Conservation (phyloP, 2,797 vertebrate genomes). For the Sternarchorhynchus goeldii region DNA sequence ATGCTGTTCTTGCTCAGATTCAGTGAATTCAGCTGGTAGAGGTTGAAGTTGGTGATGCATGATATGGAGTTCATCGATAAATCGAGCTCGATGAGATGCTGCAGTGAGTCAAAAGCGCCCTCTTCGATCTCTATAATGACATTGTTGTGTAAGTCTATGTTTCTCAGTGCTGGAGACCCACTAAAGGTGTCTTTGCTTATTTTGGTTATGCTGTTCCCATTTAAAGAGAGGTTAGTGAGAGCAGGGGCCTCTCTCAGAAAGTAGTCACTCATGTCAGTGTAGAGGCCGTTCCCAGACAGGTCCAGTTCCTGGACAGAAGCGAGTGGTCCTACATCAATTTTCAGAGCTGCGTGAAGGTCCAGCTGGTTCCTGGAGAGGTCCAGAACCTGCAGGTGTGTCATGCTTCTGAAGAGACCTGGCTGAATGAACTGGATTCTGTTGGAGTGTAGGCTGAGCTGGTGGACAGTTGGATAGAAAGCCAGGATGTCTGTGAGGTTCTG, state of each 20-base stretch:
- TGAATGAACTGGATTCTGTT: slow-evolving; percentile 88
- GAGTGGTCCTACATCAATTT: slow-evolving; percentile 76
- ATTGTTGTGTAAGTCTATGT: slow-evolving; percentile 88
- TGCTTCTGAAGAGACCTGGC: slow-evolving; percentile 78
- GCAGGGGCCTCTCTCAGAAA: slow-evolving; percentile 82
- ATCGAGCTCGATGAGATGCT: slow-evolving; percentile 82
- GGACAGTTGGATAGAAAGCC: slow-evolving; percentile 72
- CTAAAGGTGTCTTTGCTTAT: slow-evolving; percentile 79
- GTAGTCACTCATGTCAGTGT: slow-evolving; percentile 82
- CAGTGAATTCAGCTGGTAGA: slow-evolving; percentile 79
- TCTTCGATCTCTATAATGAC: slow-evolving; percentile 94
- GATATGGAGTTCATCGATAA: slow-evolving; percentile 94
- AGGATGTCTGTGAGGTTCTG: slow-evolving; percentile 78
- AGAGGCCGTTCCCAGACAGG: slow-evolving; percentile 88
- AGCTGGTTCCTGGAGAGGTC: slow-evolving; percentile 86
- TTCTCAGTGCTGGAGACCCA: slow-evolving; percentile 72
- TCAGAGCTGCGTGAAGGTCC: slow-evolving; percentile 73
- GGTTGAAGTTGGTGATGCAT: slow-evolving; percentile 91
- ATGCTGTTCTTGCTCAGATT: slow-evolving; percentile 95
- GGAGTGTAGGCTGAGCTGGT: slow-evolving; percentile 79
- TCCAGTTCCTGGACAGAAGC: slow-evolving; percentile 78
- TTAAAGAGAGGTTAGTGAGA: slow-evolving; percentile 81
- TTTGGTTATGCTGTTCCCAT: slow-evolving; percentile 89
- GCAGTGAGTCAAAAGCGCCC: slow-evolving; percentile 85
- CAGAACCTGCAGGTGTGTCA: slow-evolving; percentile 79